Percentiles rank a stretch among this genome's conserved stretches.
Conservation (phyloP, 2,797 vertebrate species). For the Myotis vivesi region DNA sequence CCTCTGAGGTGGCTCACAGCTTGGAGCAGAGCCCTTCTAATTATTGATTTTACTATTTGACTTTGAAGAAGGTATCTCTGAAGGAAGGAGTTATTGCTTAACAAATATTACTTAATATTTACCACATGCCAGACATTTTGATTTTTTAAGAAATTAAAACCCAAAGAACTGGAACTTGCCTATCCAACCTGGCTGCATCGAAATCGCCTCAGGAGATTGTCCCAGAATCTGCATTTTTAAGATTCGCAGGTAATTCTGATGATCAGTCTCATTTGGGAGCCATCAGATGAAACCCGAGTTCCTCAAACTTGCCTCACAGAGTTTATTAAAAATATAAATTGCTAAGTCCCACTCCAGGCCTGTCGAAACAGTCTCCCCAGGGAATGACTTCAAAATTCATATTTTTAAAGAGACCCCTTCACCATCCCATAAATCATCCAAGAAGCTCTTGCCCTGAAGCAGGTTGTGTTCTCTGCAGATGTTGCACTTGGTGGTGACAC, state of each 20-base stretch:
- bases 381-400: not conserved
- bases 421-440: not conserved
- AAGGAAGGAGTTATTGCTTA: conserved; percentile 30
- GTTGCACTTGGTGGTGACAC: not conserved
- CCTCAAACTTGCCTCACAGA: not conserved
- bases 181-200: not conserved
- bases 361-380: not conserved
- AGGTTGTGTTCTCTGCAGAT: not conserved
- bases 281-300: not conserved
- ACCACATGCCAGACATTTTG: not conserved
- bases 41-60: not conserved
- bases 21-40: not conserved
- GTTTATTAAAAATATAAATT: not conserved
- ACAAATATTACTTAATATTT: not conserved
- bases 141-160: not conserved
- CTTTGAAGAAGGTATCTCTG: not conserved
- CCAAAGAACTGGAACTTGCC: not conserved
- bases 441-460: not conserved
- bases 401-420: not conserved
- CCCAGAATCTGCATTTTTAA: not conserved
- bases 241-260: not conserved
- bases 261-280: not conserved
- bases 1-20: not conserved
- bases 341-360: not conserved
- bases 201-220: not conserved